Conservation (phyloP, 2,113 vertebrate genomes). For the Noturus placidus region DNA sequence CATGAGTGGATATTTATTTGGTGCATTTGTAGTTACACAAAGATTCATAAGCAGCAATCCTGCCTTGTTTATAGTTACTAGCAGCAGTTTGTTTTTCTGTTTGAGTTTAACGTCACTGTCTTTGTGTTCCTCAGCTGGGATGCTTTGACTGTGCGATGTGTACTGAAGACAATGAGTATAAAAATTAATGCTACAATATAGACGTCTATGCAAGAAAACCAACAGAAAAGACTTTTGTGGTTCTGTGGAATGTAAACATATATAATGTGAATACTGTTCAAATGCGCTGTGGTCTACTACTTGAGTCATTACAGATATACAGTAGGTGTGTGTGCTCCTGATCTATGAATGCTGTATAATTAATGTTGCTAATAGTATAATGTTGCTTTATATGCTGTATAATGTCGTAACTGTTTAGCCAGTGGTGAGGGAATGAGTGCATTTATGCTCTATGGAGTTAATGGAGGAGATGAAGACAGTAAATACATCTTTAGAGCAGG, state of each 20-base stretch:
- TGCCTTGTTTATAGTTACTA: neutral
- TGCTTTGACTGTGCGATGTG: slow-evolving; percentile 40
- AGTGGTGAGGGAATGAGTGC: neutral
- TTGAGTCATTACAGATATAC: neutral
- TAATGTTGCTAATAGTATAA: neutral
- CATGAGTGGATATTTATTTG: neutral
- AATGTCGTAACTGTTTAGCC: neutral
- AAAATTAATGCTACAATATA: neutral
- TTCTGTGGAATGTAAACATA: neutral
- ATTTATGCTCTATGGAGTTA: slow-evolving; percentile 31
- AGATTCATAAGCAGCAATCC: neutral
- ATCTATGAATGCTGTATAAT: neutral
- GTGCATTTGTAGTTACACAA: neutral
- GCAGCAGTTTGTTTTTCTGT: neutral
- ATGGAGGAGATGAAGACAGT: slow-evolving; percentile 63
- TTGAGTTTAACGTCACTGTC: neutral
- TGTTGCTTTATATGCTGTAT: neutral
- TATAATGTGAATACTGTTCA: neutral
- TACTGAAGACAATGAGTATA: slow-evolving; percentile 14
- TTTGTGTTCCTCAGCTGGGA: slow-evolving; percentile 50
- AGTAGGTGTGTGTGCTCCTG: neutral
- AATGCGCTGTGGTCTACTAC: neutral
- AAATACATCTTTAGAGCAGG: slow-evolving; percentile 87
- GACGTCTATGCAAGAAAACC: neutral
- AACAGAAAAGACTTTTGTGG: neutral